Conservation (phyloP, 2,797 vertebrate genomes). For the Eurystomus glaucurus region DNA sequence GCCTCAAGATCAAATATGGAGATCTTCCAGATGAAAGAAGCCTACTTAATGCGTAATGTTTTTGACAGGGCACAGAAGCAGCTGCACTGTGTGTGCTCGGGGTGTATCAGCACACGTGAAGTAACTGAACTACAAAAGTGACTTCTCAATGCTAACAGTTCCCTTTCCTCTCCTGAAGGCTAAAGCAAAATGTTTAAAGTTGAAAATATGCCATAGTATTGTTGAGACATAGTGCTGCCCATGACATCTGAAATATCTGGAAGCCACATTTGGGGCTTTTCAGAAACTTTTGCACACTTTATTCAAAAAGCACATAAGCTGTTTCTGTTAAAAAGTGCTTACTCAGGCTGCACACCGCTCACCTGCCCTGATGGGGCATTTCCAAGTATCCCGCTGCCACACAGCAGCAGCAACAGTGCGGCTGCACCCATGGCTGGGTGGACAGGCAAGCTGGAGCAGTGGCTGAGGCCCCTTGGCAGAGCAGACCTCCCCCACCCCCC, state of each 20-base stretch:
- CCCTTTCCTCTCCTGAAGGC: neutral
- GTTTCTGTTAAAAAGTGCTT: neutral
- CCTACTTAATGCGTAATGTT: slow-evolving; percentile 83
- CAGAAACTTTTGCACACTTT: neutral
- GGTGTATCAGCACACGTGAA: neutral
- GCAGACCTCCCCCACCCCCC: neutral
- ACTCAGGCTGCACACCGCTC: neutral
- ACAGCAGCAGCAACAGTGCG: neutral
- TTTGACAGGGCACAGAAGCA: neutral
- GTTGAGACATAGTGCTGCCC: neutral
- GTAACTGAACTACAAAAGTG: neutral
- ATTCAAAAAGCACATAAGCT: neutral
- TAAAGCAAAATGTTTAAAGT: neutral
- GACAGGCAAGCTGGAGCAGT: rapidly evolving
- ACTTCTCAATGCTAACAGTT: neutral
- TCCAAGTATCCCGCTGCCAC: neutral
- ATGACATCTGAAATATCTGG: neutral
- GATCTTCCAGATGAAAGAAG: slow-evolving; percentile 86
- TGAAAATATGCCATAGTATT: neutral
- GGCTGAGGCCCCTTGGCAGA: neutral
- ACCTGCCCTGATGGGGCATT: neutral
- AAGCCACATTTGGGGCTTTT: neutral
- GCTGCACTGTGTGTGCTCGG: neutral
- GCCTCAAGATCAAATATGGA: slow-evolving; percentile 86
- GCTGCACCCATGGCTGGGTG: rapidly evolving